A percentile compares a stretch with the other conserved stretches of the same genome.
Conservation (phyloP, 2,797 vertebrate species). For the Chloroceryle inda region DNA sequence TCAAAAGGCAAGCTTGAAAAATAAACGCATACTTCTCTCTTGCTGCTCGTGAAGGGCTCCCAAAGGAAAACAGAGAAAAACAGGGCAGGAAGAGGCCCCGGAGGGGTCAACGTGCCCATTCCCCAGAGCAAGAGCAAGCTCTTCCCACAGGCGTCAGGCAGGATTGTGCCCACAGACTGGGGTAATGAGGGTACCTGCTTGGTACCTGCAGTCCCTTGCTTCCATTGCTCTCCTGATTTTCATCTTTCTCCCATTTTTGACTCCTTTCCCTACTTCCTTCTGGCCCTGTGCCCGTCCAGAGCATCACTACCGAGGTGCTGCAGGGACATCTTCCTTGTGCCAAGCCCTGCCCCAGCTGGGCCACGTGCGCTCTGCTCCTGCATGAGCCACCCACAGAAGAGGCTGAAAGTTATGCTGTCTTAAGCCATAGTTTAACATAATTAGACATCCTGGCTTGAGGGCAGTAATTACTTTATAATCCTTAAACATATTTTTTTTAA, state of each 20-base stretch:
- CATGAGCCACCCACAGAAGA: not conserved
- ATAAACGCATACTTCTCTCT: conserved; percentile 71
- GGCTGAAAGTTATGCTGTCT: conserved; percentile 40
- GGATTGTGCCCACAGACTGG: not conserved
- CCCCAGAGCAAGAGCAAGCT: not conserved
- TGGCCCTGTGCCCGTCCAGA: not conserved
- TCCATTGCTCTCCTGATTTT: not conserved
- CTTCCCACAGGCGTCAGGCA: not conserved
- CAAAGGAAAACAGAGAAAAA: conserved; percentile 57
- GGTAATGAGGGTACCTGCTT: not conserved
- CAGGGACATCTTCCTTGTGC: not conserved
- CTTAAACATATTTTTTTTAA: conserved; percentile 64
- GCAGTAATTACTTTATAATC: conserved; percentile 76
- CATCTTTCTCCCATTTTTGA: not conserved
- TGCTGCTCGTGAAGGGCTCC: conserved; percentile 47
- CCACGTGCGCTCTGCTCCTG: not conserved
- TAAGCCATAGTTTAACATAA: conserved; percentile 69
- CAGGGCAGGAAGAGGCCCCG: conserved; percentile 57
- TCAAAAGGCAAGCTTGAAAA: conserved; percentile 74
- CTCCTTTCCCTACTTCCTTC: not conserved
- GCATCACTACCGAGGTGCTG: accelerated
- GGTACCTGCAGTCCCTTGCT: not conserved
- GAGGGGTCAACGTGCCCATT: not conserved
- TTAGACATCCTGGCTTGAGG: conserved; percentile 71
- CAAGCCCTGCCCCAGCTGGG: not conserved